A percentile compares a stretch with the other conserved stretches of the same genome.
phyloP scores from a whole-genome alignment of 2,113 vertebrate genomes.

The Chaetops frenatus region DNA sequence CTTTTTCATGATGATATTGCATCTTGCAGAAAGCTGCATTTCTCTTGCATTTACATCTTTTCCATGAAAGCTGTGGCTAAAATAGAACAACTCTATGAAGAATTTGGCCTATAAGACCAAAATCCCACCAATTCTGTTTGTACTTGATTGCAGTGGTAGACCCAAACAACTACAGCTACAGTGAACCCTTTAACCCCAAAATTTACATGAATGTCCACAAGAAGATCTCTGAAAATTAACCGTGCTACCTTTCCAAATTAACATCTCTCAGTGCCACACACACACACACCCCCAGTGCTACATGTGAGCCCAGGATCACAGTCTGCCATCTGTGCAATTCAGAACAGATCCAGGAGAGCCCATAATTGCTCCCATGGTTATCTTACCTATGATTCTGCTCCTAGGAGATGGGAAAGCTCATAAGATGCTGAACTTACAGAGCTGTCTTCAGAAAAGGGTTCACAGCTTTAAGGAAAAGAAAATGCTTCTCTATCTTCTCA shows the following conservation, averaged over 20 bases:
- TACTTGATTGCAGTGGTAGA: neutral
- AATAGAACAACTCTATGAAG: neutral
- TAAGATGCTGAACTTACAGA: neutral
- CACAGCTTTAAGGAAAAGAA: neutral
- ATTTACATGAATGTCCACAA: neutral
- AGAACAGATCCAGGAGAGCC: neutral
- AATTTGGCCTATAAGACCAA: neutral
- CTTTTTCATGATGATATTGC: neutral
- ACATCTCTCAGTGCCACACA: neutral
- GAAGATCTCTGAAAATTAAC: neutral
- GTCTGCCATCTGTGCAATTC: neutral
- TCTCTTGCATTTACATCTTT: neutral
- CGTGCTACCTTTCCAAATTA: neutral
- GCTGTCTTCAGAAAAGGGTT: neutral
- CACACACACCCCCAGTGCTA: neutral
- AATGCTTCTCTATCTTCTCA: neutral
- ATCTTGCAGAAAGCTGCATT: neutral
- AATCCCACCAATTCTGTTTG: neutral
- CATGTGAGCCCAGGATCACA: neutral
- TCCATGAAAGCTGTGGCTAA: neutral
- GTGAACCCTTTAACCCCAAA: neutral
- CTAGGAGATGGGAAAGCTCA: neutral
- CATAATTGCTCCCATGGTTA: neutral
- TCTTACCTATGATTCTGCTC: accelerated
- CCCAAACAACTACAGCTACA: neutral